Percentiles rank a stretch among this genome's conserved stretches.
These are phyloP conservation scores for Australoheros scitulus DNA, from an alignment of 2,113 vertebrate genomes.

Conservation along the genomic window DNA sequence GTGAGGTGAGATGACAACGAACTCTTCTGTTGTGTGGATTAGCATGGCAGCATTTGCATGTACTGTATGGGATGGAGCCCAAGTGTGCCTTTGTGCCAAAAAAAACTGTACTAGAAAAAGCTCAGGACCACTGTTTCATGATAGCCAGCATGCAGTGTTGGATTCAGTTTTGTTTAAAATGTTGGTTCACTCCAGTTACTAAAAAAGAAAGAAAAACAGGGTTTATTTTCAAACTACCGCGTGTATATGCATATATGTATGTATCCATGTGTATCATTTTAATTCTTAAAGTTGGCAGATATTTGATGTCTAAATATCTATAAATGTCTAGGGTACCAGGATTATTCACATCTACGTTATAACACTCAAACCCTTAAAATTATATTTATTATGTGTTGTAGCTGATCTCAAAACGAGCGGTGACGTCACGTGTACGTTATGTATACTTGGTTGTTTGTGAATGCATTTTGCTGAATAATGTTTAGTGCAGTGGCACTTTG, in stretches of 20 bases:
- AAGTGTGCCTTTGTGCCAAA: not conserved
- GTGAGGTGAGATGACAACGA: conserved; percentile 32
- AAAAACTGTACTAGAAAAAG: not conserved
- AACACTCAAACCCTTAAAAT: no score
- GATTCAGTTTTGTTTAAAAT: not conserved
- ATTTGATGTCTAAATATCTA: not conserved
- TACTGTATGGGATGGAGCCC: not conserved
- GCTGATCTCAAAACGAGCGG: no score
- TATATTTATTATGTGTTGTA: no score
- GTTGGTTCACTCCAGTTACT: not conserved
- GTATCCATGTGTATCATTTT: not conserved
- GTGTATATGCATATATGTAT: not conserved
- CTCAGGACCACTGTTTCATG: not conserved
- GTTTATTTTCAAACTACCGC: not conserved
- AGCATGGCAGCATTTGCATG: not conserved
- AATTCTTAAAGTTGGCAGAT: not conserved
- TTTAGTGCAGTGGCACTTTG: no score
- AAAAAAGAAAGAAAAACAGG: not conserved
- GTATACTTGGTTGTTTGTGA: no score
- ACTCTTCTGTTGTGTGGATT: not conserved
- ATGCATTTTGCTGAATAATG: no score
- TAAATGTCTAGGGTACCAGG: no score
- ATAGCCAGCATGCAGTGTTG: not conserved
- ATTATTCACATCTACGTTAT: no score
- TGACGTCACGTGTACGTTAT: no score